Evolutionary conservation across 2,888 invertebrate species (phyloP).

Genomic region (Drosophila putrida): DNA sequence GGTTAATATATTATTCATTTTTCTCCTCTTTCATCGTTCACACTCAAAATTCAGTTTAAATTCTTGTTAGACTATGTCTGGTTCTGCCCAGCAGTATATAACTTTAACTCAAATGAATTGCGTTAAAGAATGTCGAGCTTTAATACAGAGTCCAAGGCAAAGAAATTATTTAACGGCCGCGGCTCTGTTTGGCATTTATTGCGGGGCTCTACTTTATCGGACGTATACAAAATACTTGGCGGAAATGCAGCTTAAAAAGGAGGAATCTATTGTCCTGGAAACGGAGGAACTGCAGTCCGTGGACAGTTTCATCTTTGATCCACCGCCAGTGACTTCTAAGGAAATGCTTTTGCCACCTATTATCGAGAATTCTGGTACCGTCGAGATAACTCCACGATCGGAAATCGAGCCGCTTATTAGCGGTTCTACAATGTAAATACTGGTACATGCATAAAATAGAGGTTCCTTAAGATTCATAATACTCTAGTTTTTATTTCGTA

Average conservation of each 20-base stretch:
- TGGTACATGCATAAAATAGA: not conserved
- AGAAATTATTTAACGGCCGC: constrained; percentile 28
- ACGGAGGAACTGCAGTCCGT: constrained; percentile 11
- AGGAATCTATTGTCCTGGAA: not conserved
- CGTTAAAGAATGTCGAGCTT: constrained; percentile 26
- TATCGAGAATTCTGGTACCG: not conserved
- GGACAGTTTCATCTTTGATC: constrained; percentile 9
- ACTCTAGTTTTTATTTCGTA: not conserved
- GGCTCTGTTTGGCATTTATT: constrained; percentile 39
- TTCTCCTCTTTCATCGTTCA: not conserved
- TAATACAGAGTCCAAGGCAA: constrained; percentile 19
- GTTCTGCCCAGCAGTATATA: constrained; percentile 20
- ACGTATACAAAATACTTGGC: constrained; percentile 23
- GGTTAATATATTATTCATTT: not conserved
- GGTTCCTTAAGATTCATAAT: constrained; percentile 5
- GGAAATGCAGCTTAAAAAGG: not conserved
- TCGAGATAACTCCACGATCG: not conserved
- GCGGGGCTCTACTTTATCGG: constrained; percentile 43
- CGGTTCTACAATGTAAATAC: not conserved
- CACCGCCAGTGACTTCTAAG: constrained; percentile 1
- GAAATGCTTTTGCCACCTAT: constrained; percentile 10
- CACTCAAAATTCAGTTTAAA: constrained; percentile 5
- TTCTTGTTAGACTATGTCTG: constrained; percentile 25
- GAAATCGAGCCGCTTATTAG: constrained; percentile 1
- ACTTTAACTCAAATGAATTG: constrained; percentile 34